Evolutionary conservation across 92 coral and sea anemone species (phyloP), one percentile per base, ranked within the genome.

Genomic region (Bergia sp.): DNA sequence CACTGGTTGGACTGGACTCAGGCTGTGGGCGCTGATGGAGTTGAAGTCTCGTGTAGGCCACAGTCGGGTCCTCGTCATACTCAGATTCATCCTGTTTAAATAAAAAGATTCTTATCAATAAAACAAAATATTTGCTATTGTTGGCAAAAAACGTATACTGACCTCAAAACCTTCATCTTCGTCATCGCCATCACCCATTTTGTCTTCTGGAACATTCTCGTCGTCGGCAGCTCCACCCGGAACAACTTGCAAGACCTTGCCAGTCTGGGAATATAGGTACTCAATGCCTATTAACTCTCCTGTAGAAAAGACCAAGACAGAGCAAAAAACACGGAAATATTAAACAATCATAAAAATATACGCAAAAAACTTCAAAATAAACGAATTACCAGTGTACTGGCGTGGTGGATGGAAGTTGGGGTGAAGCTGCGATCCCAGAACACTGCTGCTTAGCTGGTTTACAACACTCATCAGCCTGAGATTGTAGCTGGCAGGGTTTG

Each of bases 141-240:
- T 45, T 45, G 50, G 50, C 50, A 45, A 2, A 45, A 45, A 45
- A 55, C 3, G 11, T 12, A 55, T 55, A 73, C 45, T 11, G 0
- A 73, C 44, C 77, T 73, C 42, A 73, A 73, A 73, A 4, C 77
- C 90, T 41, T 87, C 85, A 87, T 87, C 85, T 45, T 39, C 64
- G 2, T 87, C 78, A 12, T 38, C 18, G 15, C 42, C 20, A 37
- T 18, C 16, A 18, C 16, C 18, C 5, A 3, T 45, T 45, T 45
- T 45, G 7, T 45, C 50, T 12, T 44, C 77, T 4, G 77, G 42
- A 0, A 2, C 23, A 3, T 73, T 36, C 36, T 71, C 75, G 23
- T 73, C 76, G 1, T 23, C 44, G 23, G 37, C 40, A 45, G 50
- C 50, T 45, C 7, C 50, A 38, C 7, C 21, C 1, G 44, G 12